phyloP scores from a whole-genome alignment of 2,888 invertebrate genomes.

The Campaea margaritaria region DNA sequence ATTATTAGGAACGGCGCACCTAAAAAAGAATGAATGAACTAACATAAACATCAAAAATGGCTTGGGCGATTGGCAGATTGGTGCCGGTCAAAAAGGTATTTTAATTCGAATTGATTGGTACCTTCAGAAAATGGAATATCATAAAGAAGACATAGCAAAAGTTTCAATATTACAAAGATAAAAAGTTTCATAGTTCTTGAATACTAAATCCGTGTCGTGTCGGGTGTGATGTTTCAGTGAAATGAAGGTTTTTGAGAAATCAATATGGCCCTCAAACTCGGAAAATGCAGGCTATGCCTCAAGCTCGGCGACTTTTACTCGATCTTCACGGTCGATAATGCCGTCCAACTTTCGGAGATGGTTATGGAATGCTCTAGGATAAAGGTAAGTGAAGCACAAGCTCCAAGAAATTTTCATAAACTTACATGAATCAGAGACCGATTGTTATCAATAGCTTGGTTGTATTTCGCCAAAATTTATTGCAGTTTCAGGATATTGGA shows the following conservation, averaged over 20 bases:
- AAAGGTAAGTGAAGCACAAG: slow-evolving; percentile 62
- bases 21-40: too few species aligned
- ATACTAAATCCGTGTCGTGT: slow-evolving; percentile 43
- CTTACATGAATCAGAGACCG: not conserved
- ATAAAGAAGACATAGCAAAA: not conserved
- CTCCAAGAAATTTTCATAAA: not conserved
- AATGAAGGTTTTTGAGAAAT: slow-evolving; percentile 73
- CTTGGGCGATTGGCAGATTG: too few species aligned
- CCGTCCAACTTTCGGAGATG: slow-evolving; percentile 80
- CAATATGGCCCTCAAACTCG: slow-evolving; percentile 84
- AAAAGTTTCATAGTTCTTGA: not conserved
- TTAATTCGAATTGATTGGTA: too few species aligned
- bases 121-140: too few species aligned
- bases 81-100: slow-evolving; percentile 23
- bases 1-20: too few species aligned
- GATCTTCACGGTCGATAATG: slow-evolving; percentile 81
- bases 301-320: slow-evolving; percentile 83
- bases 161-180: not conserved
- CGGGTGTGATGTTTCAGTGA: slow-evolving; percentile 58
- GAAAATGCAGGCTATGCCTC: slow-evolving; percentile 84
- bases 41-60: too few species aligned
- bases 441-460: not conserved
- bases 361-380: slow-evolving; percentile 81
- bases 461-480: not conserved
- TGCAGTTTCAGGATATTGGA: not conserved